These are phyloP conservation scores for Leptoclinus maculatus DNA, from an alignment of 2,797 vertebrate species.

Conservation along the genomic window DNA sequence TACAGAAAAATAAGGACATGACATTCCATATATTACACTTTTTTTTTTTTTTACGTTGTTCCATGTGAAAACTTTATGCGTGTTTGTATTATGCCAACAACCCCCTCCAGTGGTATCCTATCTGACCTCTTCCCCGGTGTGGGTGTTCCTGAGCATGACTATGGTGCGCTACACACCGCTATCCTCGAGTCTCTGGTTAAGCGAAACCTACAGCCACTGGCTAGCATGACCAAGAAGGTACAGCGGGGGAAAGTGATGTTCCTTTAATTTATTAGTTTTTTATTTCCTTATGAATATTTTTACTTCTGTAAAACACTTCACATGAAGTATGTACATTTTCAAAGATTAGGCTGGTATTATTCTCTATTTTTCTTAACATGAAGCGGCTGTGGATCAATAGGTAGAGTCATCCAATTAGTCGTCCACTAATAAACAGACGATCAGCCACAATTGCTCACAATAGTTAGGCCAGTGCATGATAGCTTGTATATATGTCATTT, in stretches of 20 bases:
- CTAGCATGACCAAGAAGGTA: slow-evolving; percentile 83
- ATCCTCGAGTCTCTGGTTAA: slow-evolving; percentile 83
- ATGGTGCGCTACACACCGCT: slow-evolving; percentile 88
- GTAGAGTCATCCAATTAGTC: too few species aligned
- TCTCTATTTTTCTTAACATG: not conserved
- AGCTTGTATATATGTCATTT: not conserved
- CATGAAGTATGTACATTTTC: not conserved
- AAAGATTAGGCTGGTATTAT: not conserved
- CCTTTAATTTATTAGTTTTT: not conserved
- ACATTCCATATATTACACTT: not conserved
- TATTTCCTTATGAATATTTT: not conserved
- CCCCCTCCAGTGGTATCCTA: slow-evolving; percentile 86
- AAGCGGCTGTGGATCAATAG: not conserved
- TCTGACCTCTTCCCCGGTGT: slow-evolving; percentile 93
- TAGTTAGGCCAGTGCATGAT: not conserved
- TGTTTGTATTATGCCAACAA: slow-evolving; percentile 11
- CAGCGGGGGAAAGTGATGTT: not conserved
- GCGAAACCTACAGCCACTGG: slow-evolving; percentile 86
- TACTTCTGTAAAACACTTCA: not conserved
- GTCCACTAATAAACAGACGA: too few species aligned
- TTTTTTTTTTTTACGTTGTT: not conserved
- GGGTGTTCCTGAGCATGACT: slow-evolving; percentile 89
- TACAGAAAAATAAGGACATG: not conserved
- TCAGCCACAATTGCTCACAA: too few species aligned
- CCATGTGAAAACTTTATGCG: not conserved